Evolutionary conservation across 2,113 vertebrate genomes (phyloP).

Genomic region (Madoqua kirkii): DNA sequence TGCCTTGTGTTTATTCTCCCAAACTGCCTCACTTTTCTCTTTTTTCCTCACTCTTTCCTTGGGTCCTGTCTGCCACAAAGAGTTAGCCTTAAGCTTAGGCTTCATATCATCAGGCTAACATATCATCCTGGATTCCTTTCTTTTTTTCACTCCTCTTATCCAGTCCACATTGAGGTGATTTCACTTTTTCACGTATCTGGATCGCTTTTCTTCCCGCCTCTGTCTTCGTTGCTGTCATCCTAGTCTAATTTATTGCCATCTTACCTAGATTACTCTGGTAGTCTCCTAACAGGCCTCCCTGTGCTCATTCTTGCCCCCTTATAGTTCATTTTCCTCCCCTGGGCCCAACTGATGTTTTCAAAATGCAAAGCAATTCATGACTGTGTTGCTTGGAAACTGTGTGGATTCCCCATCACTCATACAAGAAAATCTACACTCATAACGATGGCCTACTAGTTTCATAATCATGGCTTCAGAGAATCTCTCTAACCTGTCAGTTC

Average conservation of each 20-base stretch:
- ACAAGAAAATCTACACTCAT: background rate
- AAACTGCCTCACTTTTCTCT: background rate
- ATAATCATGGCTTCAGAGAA: background rate
- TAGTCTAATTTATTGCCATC: background rate
- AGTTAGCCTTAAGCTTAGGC: background rate
- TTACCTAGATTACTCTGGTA: background rate
- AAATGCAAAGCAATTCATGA: background rate
- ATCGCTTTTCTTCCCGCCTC: background rate
- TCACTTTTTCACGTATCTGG: background rate
- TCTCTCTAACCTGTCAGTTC: background rate
- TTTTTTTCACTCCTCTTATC: background rate
- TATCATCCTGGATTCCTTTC: background rate
- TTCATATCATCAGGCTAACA: background rate
- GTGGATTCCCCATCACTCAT: background rate
- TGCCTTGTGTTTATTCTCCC: background rate
- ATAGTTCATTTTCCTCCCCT: background rate
- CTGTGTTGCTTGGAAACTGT: background rate
- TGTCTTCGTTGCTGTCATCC: background rate
- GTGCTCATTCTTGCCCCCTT: background rate
- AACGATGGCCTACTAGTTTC: background rate
- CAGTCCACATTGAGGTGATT: background rate
- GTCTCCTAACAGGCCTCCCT: background rate
- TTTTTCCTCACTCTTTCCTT: background rate
- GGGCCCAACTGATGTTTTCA: background rate
- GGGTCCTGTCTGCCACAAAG: background rate